phyloP scores from a whole-genome alignment of 2,797 vertebrate species.

The Anguilla obscura region DNA sequence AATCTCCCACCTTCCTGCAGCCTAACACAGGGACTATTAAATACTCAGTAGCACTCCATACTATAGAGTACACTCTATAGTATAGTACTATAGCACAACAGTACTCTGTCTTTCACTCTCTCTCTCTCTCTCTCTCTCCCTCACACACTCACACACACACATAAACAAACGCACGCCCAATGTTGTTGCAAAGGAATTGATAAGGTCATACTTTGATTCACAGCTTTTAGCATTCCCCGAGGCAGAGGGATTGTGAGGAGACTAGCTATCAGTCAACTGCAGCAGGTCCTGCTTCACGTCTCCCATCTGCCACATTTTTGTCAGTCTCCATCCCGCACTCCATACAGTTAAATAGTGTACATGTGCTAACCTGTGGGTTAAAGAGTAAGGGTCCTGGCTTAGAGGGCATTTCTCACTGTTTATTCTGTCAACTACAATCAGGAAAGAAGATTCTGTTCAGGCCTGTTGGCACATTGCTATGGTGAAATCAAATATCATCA shows the following conservation, averaged over 20 bases:
- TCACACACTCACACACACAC: slow-evolving; percentile 25
- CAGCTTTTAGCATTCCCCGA: neutral
- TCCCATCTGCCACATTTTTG: neutral
- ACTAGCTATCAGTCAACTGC: neutral
- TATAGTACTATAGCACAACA: neutral
- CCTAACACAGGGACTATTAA: slow-evolving; percentile 40
- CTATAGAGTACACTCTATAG: no score
- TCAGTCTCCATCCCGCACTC: neutral
- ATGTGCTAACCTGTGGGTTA: neutral
- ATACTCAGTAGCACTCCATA: no score
- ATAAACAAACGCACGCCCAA: neutral
- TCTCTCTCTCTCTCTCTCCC: slow-evolving; percentile 27
- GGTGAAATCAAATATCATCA: neutral
- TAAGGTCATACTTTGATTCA: neutral
- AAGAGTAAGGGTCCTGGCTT: neutral
- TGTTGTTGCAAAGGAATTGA: neutral
- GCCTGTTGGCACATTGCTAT: neutral
- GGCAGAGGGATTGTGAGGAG: slow-evolving; percentile 4
- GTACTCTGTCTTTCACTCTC: neutral
- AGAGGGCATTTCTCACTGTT: neutral
- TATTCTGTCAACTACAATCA: neutral
- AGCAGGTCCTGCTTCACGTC: neutral
- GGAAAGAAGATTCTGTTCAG: neutral
- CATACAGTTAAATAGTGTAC: neutral
- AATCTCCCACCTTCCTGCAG: slow-evolving; percentile 40